Conservation (phyloP, 2,113 vertebrate genomes). For the Heptranchias perlo region DNA sequence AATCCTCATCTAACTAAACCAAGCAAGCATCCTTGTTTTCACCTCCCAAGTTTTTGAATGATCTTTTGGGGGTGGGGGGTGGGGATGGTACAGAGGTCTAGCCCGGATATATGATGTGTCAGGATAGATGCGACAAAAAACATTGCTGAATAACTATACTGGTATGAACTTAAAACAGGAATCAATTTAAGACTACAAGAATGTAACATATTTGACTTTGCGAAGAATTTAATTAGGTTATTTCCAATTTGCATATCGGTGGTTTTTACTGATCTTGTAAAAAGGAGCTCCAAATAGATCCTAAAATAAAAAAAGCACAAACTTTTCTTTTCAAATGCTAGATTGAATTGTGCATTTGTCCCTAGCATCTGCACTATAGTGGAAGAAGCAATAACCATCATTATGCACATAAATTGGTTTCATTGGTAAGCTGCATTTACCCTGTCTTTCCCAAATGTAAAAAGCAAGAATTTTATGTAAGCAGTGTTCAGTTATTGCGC, state of each 20-base stretch:
- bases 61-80: neutral
- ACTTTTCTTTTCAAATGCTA: neutral
- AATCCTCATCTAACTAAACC: neutral
- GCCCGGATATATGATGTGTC: neutral
- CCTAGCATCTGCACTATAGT: neutral
- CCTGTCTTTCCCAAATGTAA: neutral
- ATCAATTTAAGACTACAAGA: neutral
- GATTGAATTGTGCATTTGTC: too few relatives aligned
- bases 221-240: too few relatives aligned
- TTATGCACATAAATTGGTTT: neutral
- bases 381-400: neutral
- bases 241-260: too few relatives aligned
- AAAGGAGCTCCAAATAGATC: too few relatives aligned
- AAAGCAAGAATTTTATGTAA: neutral
- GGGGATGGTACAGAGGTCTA: neutral
- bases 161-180: neutral
- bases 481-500: too few relatives aligned
- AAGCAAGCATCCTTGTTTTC: neutral
- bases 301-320: neutral
- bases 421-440: neutral
- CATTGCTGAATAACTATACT: neutral
- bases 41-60: neutral
- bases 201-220: neutral
- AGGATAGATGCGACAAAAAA: neutral
- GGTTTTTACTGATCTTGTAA: too few relatives aligned